phyloP scores from a whole-genome alignment of 1,140 invertebrate genomes.

The Helicoverpa zea region DNA sequence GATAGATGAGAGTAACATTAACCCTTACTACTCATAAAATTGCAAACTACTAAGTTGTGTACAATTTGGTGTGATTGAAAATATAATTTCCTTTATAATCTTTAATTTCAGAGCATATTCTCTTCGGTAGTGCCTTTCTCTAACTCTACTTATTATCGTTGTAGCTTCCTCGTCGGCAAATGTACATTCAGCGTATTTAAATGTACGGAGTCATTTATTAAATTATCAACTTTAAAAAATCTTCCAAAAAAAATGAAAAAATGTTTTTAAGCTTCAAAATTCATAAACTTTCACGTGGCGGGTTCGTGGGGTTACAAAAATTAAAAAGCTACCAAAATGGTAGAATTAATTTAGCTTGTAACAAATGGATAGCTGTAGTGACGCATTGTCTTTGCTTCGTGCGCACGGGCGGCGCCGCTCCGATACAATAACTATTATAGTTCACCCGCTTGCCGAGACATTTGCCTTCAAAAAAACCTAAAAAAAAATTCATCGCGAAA shows the following conservation, averaged over 20 bases:
- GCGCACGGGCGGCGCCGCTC: constrained; percentile 68
- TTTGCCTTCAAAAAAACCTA: constrained; percentile 48
- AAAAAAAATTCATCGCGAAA: constrained; percentile 30
- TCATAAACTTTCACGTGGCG: not conserved
- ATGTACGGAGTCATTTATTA: constrained; percentile 4
- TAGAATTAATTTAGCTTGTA: constrained; percentile 56
- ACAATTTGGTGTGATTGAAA: not conserved
- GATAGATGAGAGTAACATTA: not conserved
- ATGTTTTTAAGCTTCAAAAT: constrained; percentile 1
- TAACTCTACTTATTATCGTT: constrained; percentile 40
- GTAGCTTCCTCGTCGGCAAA: constrained; percentile 23
- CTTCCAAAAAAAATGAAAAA: constrained; percentile 29
- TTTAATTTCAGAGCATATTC: constrained; percentile 41
- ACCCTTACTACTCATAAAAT: constrained; percentile 13
- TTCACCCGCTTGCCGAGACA: constrained; percentile 69
- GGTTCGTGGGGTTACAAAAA: constrained; percentile 26
- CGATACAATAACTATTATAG: constrained; percentile 77
- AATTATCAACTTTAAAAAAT: constrained; percentile 36
- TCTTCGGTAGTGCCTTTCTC: constrained; percentile 60
- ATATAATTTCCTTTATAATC: not conserved
- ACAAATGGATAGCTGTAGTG: constrained; percentile 33
- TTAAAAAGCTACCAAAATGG: constrained; percentile 55
- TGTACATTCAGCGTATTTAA: constrained; percentile 18
- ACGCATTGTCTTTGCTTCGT: constrained; percentile 60
- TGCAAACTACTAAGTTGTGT: not conserved